A percentile compares a stretch with the other conserved stretches of the same genome.
Conservation (phyloP, 2,797 vertebrate species). For the Etheostoma nigrum region DNA sequence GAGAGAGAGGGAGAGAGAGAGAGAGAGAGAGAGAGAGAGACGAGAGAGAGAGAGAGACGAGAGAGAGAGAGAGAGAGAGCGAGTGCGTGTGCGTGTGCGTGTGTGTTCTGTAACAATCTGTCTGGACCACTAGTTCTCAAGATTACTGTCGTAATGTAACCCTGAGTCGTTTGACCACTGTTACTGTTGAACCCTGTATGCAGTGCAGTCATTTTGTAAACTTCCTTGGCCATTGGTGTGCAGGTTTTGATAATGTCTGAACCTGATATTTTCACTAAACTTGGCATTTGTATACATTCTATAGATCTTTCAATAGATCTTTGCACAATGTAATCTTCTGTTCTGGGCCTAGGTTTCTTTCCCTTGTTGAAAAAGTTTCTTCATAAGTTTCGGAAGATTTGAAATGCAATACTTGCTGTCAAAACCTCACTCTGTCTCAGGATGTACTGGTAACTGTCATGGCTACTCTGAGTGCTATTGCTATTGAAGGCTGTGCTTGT, state of each 20-base stretch:
- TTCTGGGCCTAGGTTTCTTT: background rate
- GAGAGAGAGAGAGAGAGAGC: too few relatives aligned
- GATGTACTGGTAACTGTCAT: background rate
- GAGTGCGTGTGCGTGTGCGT: too few relatives aligned
- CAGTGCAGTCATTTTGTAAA: too few relatives aligned
- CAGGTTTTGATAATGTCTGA: background rate
- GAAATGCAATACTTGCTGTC: background rate
- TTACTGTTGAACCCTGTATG: background rate
- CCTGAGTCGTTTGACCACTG: background rate
- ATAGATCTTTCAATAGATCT: background rate
- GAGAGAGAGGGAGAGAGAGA: too few relatives aligned
- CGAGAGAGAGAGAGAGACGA: too few relatives aligned
- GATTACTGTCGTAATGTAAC: background rate
- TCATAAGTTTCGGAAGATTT: background rate
- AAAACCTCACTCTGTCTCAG: background rate
- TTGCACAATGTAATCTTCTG: background rate
- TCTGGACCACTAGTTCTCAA: background rate
- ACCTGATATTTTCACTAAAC: background rate
- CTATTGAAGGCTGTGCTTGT: conserved; percentile 12
- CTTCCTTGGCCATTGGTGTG: too few relatives aligned
- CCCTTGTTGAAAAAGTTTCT: background rate
- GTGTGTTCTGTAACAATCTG: background rate
- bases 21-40: too few relatives aligned
- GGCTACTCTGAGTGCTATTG: background rate
- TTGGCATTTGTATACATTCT: background rate